Base-by-base conservation (phyloP, 2,888 invertebrate genomes). In the Antheraea assamensis region DNA sequence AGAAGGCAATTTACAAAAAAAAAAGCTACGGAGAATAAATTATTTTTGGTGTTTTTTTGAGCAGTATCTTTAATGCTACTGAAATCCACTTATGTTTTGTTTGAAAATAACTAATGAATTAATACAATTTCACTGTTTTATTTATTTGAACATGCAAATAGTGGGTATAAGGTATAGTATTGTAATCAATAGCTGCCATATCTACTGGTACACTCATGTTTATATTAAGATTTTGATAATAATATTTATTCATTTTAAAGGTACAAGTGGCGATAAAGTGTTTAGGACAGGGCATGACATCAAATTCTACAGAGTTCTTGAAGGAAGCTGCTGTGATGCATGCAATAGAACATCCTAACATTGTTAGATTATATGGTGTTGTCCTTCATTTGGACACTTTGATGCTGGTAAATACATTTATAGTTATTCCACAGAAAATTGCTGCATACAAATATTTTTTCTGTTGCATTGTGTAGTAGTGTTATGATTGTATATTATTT, bases 241-340 rank as follows among this genome's bases (percentile, higher is more conserved):
- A 58, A 75, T n/a, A 76, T 64, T 42, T 58, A 52, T 42, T 66
- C 47, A 78, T 35, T 72, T 78, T 88, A 92, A 35, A 98, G 97
- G 96, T 98, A 82, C 98, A 98, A 96, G 99, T 99, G 75, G 99
- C 99, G 24, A 98, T 99, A 80, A 99, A 99, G 95, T 99, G 99
- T 89, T 94, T 99, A 74, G 98, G 98, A 68, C 96, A 98, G 77
- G 99, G 98, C 75, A 98, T 99, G 97, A 98, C 99, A 83, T 98
- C 98, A 80, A 99, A 99, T 90, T 98, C 99, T 0, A 97, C 98
- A 78, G 99, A 99, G 90, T 99, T 99, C 93, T 95, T 99, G 72
- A 99, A 99, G 90, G 99, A 99, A 92, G 99, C 99, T 0, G 98
- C 98, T 19, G 98, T 99, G 78, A 99, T 99, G 99, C 99, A 99